Conservation (phyloP, 1,140 invertebrate genomes). For the Leptonema lineaticorne region DNA sequence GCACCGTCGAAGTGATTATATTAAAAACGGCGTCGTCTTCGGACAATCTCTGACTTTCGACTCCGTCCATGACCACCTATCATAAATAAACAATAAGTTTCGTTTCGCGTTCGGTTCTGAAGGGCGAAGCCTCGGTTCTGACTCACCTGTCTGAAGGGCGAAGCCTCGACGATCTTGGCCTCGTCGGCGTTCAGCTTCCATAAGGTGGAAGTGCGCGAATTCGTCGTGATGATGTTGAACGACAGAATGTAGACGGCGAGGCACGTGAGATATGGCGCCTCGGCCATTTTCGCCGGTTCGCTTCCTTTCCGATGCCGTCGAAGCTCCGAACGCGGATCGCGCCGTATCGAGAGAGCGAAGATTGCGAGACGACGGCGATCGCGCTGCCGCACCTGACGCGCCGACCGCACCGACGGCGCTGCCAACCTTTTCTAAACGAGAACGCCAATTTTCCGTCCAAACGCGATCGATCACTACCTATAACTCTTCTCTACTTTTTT, state of each 20-base stretch:
- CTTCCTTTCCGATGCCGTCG: background rate
- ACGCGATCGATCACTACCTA: background rate
- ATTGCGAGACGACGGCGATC: background rate
- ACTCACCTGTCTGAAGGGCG: conserved; percentile 57
- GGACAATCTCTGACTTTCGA: conserved; percentile 36
- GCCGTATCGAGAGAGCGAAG: background rate
- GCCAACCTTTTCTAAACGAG: background rate
- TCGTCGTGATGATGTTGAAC: conserved; percentile 69
- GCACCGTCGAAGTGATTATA: conserved; percentile 65
- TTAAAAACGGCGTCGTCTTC: conserved; percentile 64
- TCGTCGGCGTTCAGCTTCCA: conserved; percentile 71
- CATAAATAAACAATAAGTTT: background rate
- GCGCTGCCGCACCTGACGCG: background rate
- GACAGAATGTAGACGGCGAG: conserved; percentile 58
- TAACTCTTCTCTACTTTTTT: background rate
- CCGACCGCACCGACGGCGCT: background rate
- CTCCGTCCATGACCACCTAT: conserved; percentile 36
- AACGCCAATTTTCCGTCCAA: too few relatives aligned
- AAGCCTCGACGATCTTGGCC: conserved; percentile 66
- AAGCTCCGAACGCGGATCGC: background rate
- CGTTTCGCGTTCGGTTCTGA: background rate
- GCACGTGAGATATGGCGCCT: conserved; percentile 56
- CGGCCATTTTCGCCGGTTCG: conserved; percentile 47
- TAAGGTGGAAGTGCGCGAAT: conserved; percentile 70
- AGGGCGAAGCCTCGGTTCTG: conserved; percentile 38